Conservation (phyloP, 2,113 vertebrate genomes). For the Myiozetetes cayanensis region DNA sequence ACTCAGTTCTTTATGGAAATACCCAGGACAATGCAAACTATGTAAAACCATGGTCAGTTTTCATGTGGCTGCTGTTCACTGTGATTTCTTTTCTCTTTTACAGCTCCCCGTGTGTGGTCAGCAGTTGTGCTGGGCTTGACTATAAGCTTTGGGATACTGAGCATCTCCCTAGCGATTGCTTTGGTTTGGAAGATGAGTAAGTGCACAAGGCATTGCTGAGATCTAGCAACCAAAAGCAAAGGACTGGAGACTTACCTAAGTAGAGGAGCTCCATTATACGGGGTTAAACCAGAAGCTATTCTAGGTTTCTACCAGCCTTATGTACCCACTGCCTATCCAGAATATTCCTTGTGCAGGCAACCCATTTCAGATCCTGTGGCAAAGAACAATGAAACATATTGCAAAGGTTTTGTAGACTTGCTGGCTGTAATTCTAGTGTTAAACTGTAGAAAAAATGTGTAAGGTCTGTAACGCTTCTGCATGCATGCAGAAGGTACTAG, state of each 20-base stretch:
- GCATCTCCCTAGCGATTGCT: neutral
- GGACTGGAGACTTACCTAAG: neutral
- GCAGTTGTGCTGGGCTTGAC: neutral
- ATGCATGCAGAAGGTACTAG: neutral
- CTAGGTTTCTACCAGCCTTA: neutral
- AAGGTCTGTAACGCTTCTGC: neutral
- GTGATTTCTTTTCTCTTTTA: neutral
- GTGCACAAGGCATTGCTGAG: neutral
- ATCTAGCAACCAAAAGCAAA: neutral
- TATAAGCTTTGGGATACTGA: conserved; percentile 13
- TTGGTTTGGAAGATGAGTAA: conserved; percentile 42
- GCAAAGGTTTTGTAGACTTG: neutral
- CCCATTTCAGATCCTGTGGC: neutral
- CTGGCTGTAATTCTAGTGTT: neutral
- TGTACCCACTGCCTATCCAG: neutral
- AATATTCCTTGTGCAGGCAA: neutral
- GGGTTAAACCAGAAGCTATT: neutral
- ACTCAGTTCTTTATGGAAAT: neutral
- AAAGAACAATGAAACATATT: neutral
- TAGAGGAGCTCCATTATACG: neutral
- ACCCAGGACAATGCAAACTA: neutral
- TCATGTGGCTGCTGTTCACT: neutral
- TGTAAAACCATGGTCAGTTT: neutral
- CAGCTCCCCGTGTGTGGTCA: neutral
- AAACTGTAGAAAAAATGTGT: neutral